Evolutionary conservation across 2,888 invertebrate species (phyloP), one percentile per base, ranked within the genome.

Genomic region (Lasioglossum leucozonium): DNA sequence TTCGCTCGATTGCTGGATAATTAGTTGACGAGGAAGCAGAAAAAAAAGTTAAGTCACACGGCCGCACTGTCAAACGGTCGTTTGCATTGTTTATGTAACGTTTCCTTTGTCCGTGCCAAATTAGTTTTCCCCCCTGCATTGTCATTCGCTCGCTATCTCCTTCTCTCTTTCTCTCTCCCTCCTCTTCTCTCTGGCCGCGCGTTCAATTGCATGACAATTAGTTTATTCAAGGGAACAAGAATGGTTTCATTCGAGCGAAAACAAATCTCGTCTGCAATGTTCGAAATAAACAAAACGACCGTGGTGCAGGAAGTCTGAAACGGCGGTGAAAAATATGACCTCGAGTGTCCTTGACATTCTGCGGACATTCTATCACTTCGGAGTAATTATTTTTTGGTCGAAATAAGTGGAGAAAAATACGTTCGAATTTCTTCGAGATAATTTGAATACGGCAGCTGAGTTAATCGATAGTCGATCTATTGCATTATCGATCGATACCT

Each of bases 41-140:
- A 4, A 62, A n/a, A 79, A 77, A 85, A 67, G 85, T 74, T 71
- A 72, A 74, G 79, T 78, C 55, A 72, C 51, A 74, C 69, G 34
- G 40, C 55, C 77, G 76, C 44, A 37, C 44, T 76, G 77, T 75
- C 76, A 37, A 77, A 67, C 73, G 42, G n/a, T 58, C 62, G 44
- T 84, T 80, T 71, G 47, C 79, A 72, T 74, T 79, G 74, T 79
- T 84, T 84, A 84, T 72, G 55, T 79, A 79, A 79, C 73, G 30
- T 78, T 82, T 77, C 84, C 82, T 77, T 77, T 84, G 83, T 74
- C 44, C 69, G 69, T 62, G 73, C 73, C 73, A 83, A 83, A 83
- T 77, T 82, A 75, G 71, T 71, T 77, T 84, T n/a, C 55, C 55
- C 73, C 69, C 58, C 73, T n/a, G 69, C 77, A 71, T 69, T 82